phyloP scores from a whole-genome alignment of 2,888 invertebrate genomes.

The Creontiades dilutus region DNA sequence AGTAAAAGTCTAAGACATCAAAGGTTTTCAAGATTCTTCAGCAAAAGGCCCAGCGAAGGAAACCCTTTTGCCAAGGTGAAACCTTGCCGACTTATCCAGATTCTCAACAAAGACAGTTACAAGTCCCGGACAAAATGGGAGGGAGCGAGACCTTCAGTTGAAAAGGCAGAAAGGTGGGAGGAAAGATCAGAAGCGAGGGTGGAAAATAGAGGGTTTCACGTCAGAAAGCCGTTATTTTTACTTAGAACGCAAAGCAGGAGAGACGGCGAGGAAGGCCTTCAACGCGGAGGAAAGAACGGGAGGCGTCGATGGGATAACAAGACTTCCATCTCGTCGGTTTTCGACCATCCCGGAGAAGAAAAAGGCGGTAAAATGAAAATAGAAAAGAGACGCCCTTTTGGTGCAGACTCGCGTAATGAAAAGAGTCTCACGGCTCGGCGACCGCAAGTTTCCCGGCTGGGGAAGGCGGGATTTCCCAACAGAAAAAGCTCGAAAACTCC shows the following conservation, averaged over 20 bases:
- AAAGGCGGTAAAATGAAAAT: background rate
- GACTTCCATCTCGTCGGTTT: conserved; percentile 39
- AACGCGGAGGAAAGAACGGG: background rate
- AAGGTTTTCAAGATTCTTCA: too few species aligned
- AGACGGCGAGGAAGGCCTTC: background rate
- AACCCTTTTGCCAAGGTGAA: background rate
- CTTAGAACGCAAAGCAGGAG: background rate
- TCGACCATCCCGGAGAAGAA: background rate
- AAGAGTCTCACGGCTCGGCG: conserved; percentile 10
- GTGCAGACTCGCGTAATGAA: conserved; percentile 2
- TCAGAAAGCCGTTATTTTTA: conserved; percentile 36
- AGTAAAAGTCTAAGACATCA: too few species aligned
- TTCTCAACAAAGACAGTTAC: background rate
- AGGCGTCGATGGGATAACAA: conserved; percentile 36
- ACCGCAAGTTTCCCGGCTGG: conserved; percentile 4
- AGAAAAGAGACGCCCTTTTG: background rate
- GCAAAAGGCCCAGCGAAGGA: background rate
- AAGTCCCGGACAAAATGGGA: background rate
- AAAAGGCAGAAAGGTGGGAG: background rate
- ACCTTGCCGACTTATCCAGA: background rate
- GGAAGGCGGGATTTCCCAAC: background rate
- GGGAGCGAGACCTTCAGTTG: background rate
- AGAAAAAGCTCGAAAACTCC: conserved; percentile 35
- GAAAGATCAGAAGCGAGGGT: background rate
- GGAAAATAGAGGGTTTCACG: background rate